Evolutionary conservation across 2,797 vertebrate genomes (phyloP).

Genomic region (Anisognathus igniventris): DNA sequence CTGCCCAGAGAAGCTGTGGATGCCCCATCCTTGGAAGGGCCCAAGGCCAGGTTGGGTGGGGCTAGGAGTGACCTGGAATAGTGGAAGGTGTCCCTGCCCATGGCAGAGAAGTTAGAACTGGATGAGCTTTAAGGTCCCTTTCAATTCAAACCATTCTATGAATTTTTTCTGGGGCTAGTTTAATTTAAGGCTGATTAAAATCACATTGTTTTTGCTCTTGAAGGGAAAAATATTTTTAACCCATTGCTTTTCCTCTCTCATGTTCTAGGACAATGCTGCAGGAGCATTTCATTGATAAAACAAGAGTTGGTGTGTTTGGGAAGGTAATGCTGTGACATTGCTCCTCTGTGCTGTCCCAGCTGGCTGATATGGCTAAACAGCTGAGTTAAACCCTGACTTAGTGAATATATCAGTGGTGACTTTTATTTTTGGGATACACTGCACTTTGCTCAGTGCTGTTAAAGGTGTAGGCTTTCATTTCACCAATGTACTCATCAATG

Average conservation of each 20-base stretch:
- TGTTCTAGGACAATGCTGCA: constrained; percentile 78
- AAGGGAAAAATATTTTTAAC: background rate
- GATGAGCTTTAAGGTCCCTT: background rate
- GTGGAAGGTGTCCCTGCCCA: background rate
- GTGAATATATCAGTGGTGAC: background rate
- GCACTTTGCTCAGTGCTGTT: background rate
- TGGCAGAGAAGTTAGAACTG: background rate
- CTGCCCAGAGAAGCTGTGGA: background rate
- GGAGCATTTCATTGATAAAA: constrained; percentile 85
- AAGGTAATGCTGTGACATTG: constrained; percentile 75
- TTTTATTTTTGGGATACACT: background rate
- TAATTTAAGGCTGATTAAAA: background rate
- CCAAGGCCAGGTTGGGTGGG: background rate
- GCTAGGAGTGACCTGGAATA: fast-evolving
- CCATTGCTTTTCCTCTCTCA: background rate
- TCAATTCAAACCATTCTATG: background rate
- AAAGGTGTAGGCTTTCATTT: background rate
- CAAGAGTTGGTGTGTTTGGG: constrained; percentile 89
- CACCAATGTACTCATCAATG: background rate
- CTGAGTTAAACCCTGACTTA: background rate
- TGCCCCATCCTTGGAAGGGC: background rate
- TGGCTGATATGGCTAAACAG: background rate
- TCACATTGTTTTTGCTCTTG: background rate
- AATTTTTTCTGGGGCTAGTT: background rate
- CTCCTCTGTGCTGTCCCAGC: background rate